Conservation (phyloP, 1,140 invertebrate species). For the Aphis gossypii region DNA sequence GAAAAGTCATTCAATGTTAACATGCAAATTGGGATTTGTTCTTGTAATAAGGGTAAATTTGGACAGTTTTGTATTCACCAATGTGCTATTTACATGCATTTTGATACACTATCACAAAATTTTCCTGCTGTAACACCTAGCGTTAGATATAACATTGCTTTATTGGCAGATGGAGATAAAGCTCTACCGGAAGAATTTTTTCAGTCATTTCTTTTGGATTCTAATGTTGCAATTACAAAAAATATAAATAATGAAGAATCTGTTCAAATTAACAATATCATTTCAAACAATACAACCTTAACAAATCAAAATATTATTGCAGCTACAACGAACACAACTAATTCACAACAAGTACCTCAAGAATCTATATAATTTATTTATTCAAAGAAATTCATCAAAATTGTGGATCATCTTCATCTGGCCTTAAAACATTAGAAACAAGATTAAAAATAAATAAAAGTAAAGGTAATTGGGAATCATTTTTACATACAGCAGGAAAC, state of each 20-base stretch:
- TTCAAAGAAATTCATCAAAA: slow-evolving; percentile 10
- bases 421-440: neutral
- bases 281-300: neutral
- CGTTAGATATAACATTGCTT: neutral
- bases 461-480: slow-evolving; percentile 5
- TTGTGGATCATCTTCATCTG: neutral
- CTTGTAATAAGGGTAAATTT: slow-evolving; percentile 23
- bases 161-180: slow-evolving; percentile 29
- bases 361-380: neutral
- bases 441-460: slow-evolving; percentile 26
- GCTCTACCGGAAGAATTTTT: neutral
- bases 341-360: neutral
- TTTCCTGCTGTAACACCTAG: neutral
- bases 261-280: neutral
- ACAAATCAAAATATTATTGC: neutral
- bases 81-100: slow-evolving; percentile 14
- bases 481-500: slow-evolving; percentile 16
- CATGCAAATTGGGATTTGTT: slow-evolving; percentile 18
- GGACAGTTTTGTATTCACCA: slow-evolving; percentile 9
- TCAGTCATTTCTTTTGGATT: slow-evolving; percentile 11
- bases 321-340: neutral
- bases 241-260: slow-evolving; percentile 27
- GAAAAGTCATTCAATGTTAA: neutral
- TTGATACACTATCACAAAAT: neutral
- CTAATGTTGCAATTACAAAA: neutral